Percentiles rank a stretch among this genome's conserved stretches.
phyloP scores from a whole-genome alignment of 1,140 invertebrate genomes.

The Dreissena rostriformis region DNA sequence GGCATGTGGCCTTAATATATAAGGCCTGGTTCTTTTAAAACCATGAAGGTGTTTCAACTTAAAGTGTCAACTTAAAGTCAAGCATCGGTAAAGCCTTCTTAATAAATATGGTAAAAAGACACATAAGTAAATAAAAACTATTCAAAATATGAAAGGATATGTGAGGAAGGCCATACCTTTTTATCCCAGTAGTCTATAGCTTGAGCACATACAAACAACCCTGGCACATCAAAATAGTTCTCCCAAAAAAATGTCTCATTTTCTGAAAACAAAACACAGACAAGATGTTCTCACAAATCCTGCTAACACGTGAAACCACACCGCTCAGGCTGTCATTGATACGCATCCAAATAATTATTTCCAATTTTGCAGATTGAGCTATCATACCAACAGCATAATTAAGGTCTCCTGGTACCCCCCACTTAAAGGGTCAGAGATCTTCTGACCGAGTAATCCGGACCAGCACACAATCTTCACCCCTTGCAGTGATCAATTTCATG shows the following conservation, averaged over 20 bases:
- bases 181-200: conserved; percentile 88
- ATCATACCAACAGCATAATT: neutral
- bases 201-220: conserved; percentile 87
- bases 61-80: too few relatives aligned
- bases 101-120: neutral
- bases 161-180: conserved; percentile 61
- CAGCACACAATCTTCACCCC: too few relatives aligned
- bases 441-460: too few relatives aligned
- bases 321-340: neutral
- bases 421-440: too few relatives aligned
- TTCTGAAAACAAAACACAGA: conserved; percentile 58
- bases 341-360: neutral
- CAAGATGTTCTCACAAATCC: conserved; percentile 69
- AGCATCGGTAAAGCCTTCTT: too few relatives aligned
- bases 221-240: conserved; percentile 90
- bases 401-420: too few relatives aligned
- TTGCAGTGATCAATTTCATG: too few relatives aligned
- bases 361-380: conserved; percentile 84
- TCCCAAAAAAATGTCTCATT: conserved; percentile 84
- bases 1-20: neutral
- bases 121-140: neutral
- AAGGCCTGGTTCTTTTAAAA: neutral
- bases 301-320: conserved; percentile 71
- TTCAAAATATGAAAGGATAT: neutral
- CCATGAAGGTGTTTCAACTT: neutral